phyloP scores from a whole-genome alignment of 2,113 vertebrate genomes.

The Sceloporus undulatus region DNA sequence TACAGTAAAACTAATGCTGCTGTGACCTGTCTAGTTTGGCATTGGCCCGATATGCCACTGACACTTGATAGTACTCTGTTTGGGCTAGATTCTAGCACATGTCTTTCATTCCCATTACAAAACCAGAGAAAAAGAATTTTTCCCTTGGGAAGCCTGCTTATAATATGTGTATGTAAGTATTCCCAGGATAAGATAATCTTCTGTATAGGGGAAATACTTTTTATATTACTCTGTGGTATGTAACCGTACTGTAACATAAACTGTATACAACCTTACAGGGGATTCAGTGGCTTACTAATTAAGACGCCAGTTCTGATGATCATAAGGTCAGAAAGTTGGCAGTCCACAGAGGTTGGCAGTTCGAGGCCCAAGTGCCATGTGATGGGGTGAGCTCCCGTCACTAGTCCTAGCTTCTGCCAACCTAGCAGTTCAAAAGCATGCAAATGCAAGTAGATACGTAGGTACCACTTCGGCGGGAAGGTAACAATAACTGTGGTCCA shows the following conservation, averaged over 20 bases:
- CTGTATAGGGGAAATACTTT: neutral
- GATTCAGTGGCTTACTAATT: neutral
- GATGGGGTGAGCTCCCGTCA: too few relatives aligned
- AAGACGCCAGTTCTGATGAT: neutral
- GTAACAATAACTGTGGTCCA: neutral
- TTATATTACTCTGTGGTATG: too few relatives aligned
- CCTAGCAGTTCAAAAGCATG: too few relatives aligned
- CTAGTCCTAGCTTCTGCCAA: too few relatives aligned
- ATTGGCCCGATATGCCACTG: too few relatives aligned
- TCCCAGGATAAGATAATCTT: neutral
- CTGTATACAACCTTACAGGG: neutral
- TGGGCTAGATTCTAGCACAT: neutral
- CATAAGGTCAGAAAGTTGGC: too few relatives aligned
- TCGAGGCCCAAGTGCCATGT: too few relatives aligned
- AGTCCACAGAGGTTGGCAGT: too few relatives aligned
- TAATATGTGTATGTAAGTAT: neutral
- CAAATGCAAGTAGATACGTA: too few relatives aligned
- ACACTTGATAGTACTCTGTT: neutral
- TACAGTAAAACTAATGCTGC: neutral
- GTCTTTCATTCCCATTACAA: too few relatives aligned
- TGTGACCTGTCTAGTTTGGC: neutral
- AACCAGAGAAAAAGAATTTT: neutral
- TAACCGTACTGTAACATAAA: too few relatives aligned
- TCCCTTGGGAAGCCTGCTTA: neutral
- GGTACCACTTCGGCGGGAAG: too few relatives aligned